Conservation (phyloP, 1,140 invertebrate species). For the Heliconius himera region DNA sequence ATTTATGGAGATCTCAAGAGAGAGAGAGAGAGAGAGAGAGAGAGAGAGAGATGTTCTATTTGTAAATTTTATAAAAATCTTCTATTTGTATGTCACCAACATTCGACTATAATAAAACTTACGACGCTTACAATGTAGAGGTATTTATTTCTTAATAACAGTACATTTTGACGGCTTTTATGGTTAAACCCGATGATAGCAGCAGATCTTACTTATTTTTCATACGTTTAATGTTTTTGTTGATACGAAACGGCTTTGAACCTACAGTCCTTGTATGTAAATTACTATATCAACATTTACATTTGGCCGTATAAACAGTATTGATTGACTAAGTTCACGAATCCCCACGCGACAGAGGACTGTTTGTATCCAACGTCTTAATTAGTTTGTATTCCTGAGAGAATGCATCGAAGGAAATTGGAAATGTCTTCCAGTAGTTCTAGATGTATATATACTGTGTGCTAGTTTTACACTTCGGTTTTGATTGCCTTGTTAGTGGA, state of each 20-base stretch:
- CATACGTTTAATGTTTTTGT: not conserved
- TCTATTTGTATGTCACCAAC: not conserved
- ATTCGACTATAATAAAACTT: not conserved
- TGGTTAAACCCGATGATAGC: not conserved
- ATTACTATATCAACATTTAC: no score
- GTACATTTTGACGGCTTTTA: not conserved
- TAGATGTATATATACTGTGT: not conserved
- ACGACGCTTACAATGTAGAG: not conserved
- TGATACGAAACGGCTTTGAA: no score
- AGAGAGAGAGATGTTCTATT: no score
- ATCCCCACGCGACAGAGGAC: not conserved
- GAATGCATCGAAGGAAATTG: slow-evolving; percentile 18
- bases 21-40: no score
- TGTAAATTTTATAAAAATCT: no score
- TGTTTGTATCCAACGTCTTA: slow-evolving; percentile 20
- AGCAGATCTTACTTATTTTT: not conserved
- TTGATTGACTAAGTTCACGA: not conserved
- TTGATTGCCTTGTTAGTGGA: no score
- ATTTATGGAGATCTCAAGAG: no score
- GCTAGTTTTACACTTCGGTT: no score
- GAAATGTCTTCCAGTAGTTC: slow-evolving; percentile 12
- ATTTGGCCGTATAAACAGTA: not conserved
- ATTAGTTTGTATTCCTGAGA: slow-evolving; percentile 13
- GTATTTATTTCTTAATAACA: not conserved
- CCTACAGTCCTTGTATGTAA: not conserved